phyloP scores from a whole-genome alignment of 2,888 invertebrate genomes.

The Leucania comma region DNA sequence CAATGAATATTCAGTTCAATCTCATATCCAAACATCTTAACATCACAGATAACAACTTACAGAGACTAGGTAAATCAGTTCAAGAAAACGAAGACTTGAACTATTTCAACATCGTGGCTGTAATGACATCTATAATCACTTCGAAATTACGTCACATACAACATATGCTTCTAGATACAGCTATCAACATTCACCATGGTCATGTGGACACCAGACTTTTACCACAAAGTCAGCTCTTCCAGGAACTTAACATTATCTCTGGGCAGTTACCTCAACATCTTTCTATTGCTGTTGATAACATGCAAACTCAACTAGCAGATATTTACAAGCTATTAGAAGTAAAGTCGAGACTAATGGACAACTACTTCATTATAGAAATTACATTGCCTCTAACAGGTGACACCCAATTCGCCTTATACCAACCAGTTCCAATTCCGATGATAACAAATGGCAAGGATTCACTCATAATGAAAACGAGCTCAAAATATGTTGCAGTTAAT shows the following conservation, averaged over 20 bases:
- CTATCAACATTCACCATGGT: conserved; percentile 3
- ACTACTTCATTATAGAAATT: neutral
- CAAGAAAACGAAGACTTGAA: neutral
- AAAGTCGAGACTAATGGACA: neutral
- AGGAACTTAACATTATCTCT: neutral
- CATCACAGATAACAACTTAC: neutral
- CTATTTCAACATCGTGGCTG: neutral
- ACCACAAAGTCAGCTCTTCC: neutral
- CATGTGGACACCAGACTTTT: conserved; percentile 5
- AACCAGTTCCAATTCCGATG: too few relatives aligned
- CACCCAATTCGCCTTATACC: too few relatives aligned
- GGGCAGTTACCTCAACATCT: neutral
- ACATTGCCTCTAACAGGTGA: too few relatives aligned
- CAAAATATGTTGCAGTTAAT: too few relatives aligned
- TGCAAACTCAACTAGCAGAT: too few relatives aligned
- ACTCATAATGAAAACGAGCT: too few relatives aligned
- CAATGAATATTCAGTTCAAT: neutral
- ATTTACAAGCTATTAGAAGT: neutral
- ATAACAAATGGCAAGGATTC: too few relatives aligned
- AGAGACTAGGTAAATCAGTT: neutral
- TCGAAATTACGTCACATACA: neutral
- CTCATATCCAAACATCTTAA: neutral
- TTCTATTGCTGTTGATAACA: too few relatives aligned
- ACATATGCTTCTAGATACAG: neutral
- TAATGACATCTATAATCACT: neutral